Percentiles rank a stretch among this genome's conserved stretches.
Conservation (phyloP, 2,113 vertebrate genomes). For the Jacana jacana region DNA sequence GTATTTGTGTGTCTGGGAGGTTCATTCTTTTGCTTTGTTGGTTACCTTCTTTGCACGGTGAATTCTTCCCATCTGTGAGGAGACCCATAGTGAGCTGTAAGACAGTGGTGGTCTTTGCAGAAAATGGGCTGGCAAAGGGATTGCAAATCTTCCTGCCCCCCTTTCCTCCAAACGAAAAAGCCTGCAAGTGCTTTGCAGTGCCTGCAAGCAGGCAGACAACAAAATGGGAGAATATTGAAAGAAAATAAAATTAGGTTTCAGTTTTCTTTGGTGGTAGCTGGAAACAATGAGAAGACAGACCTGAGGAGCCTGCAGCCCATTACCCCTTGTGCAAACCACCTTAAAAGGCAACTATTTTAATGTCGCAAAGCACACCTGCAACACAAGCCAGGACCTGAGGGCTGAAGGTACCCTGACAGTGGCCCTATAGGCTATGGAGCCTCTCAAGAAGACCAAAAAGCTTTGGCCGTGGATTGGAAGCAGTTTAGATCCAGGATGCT, state of each 20-base stretch:
- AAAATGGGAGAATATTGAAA: not conserved
- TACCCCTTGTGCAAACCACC: not conserved
- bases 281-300: not conserved
- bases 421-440: not conserved
- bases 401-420: not conserved
- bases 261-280: not conserved
- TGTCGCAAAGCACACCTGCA: not conserved
- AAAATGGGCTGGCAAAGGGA: not conserved
- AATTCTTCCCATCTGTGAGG: not conserved
- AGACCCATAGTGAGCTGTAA: not conserved
- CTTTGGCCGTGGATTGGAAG: not conserved
- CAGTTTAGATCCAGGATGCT: not conserved
- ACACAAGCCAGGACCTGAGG: not conserved
- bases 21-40: not conserved
- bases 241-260: not conserved
- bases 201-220: not conserved
- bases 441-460: not conserved
- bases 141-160: not conserved
- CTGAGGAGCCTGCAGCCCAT: not conserved
- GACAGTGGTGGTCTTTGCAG: not conserved
- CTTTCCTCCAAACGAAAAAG: not conserved
- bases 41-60: not conserved
- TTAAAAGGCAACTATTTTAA: not conserved
- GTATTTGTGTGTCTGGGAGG: not conserved
- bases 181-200: not conserved